Base-by-base conservation (phyloP, 2,888 invertebrate genomes). In the Drosophila diplacantha region DNA sequence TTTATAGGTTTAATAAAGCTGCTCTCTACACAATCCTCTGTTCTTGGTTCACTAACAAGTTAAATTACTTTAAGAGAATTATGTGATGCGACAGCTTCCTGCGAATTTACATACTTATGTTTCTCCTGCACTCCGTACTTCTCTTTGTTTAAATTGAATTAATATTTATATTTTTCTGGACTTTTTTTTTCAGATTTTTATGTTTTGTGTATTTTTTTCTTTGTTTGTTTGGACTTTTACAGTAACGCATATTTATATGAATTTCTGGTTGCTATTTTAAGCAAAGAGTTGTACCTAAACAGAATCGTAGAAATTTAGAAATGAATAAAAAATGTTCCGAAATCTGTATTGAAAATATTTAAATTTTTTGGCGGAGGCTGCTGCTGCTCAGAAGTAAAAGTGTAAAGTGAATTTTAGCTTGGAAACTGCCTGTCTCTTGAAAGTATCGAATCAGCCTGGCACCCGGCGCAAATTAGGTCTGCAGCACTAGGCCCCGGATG, bases 401-500 rank as follows among this genome's bases (percentile, higher is more conserved):
- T 57, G 53, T 52, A 50, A 26, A 46, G 24, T 54, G 50, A 32
- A 47, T 18, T 58, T 41, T 38, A 52, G 54, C 32, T 43, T 60
- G 47, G 53, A 67, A 57, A 71, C 67, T 43, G 7, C 7, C 24
- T 24, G 12, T n/a, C 32, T 32, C 9, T 64, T 66, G 62, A 66
- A 64, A 59, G 63, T 57, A 44, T 57, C 64, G 63, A 46, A 49
- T 51, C 65, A 57, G 37, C 35, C 58, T 52, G 41, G 39, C 8
- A 39, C 12, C 24, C 26, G 49, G 24, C 29, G 26, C 24, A 16
- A 37, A 58, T 84, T 83, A 88, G 71, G 87, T 87, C 79, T 86
- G 88, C 59, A 88, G 87, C 60, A 88, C 86, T 71, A 88, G 73
- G 63, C 88, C 87, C 53, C 88, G 85, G 66, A 86, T 85, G 63